Conservation (phyloP, 2,113 vertebrate species). For the Mionectes macconnelli region DNA sequence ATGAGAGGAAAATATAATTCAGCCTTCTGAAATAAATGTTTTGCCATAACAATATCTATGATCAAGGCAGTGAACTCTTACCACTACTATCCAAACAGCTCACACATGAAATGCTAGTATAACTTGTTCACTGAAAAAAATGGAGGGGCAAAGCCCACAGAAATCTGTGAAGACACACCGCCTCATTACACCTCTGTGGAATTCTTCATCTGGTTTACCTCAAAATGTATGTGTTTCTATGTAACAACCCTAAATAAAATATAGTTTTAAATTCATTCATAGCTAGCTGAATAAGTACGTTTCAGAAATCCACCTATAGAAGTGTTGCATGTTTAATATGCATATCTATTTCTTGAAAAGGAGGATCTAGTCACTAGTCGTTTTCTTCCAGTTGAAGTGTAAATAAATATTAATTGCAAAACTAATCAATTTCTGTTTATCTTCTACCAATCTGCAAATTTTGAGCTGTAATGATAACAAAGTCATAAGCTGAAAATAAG, state of each 20-base stretch:
- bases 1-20: background rate
- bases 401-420: background rate
- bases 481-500: background rate
- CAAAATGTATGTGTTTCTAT: background rate
- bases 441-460: background rate
- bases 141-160: background rate
- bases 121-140: background rate
- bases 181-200: background rate
- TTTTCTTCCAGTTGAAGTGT: background rate
- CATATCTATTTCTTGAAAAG: background rate
- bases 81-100: background rate
- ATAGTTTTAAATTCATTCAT: background rate
- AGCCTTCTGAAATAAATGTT: background rate
- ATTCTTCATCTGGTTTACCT: background rate
- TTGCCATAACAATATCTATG: background rate
- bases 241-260: background rate
- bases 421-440: background rate
- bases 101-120: background rate
- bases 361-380: fast-evolving
- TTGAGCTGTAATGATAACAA: background rate
- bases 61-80: background rate
- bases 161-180: background rate
- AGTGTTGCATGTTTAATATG: background rate
- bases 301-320: background rate
- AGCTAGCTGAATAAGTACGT: background rate